phyloP scores from a whole-genome alignment of 2,797 vertebrate genomes.

The Urosaurus nigricauda region DNA sequence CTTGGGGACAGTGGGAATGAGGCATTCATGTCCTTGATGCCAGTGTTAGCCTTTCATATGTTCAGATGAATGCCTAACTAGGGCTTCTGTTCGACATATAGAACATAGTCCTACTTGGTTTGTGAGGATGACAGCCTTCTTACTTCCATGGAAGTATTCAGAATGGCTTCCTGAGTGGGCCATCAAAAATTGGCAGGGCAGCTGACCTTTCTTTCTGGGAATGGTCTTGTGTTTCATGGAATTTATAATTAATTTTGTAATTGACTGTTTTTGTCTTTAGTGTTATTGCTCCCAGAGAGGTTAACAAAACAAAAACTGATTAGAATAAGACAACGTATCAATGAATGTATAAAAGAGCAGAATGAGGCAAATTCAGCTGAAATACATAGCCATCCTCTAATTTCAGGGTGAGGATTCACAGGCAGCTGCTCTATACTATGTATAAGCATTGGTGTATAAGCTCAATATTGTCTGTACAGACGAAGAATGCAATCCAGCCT shows the following conservation, averaged over 20 bases:
- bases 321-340: background rate
- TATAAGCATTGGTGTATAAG: background rate
- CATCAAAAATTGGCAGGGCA: background rate
- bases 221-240: background rate
- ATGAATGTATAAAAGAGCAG: background rate
- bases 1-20: too few species aligned
- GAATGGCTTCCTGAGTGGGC: background rate
- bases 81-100: background rate
- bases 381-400: background rate
- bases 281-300: background rate
- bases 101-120: background rate
- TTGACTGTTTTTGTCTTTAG: background rate
- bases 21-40: too few species aligned
- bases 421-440: background rate
- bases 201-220: background rate
- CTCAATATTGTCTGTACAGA: too few species aligned
- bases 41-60: too few species aligned
- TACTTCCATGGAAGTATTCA: background rate
- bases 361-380: background rate
- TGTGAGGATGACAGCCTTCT: background rate
- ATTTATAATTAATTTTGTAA: background rate
- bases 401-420: background rate
- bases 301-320: background rate
- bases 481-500: too few species aligned
- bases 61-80: background rate